Percentiles rank a stretch among this genome's conserved stretches.
These are phyloP conservation scores for Pteromalus puparum DNA, from an alignment of 1,140 invertebrate species.

Conservation along the genomic window DNA sequence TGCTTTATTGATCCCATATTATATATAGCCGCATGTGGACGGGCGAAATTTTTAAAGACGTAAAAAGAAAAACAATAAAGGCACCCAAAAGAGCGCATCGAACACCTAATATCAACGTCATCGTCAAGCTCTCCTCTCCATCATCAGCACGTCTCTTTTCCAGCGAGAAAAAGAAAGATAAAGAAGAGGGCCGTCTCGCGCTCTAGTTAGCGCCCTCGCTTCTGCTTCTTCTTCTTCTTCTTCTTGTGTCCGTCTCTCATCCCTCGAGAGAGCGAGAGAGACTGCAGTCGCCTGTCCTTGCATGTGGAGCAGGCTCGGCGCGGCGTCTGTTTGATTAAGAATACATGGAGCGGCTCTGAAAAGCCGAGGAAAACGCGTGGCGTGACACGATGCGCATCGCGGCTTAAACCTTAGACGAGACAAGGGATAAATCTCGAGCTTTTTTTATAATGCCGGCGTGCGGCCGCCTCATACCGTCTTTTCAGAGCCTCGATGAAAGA, in stretches of 20 bases:
- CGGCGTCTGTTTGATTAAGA: conserved; percentile 37
- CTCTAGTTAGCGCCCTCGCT: conserved; percentile 10
- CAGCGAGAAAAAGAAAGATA: background rate
- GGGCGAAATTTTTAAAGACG: too few relatives aligned
- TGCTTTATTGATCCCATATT: too few relatives aligned
- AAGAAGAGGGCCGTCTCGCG: background rate
- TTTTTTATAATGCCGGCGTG: background rate
- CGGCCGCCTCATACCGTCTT: background rate
- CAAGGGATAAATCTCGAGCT: conserved; percentile 14
- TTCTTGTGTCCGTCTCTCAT: background rate
- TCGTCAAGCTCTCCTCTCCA: background rate
- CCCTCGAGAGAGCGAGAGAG: conserved; percentile 28
- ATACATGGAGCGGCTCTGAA: conserved; percentile 25
- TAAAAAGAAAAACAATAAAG: too few relatives aligned
- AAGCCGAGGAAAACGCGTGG: conserved; percentile 14
- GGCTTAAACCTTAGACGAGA: background rate
- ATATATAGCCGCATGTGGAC: too few relatives aligned
- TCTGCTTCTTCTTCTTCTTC: background rate
- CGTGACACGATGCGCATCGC: conserved; percentile 15
- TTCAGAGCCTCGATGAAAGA: background rate
- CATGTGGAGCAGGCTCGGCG: conserved; percentile 48
- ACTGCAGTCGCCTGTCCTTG: conserved; percentile 39
- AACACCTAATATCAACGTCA: background rate
- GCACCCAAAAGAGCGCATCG: conserved; percentile 44
- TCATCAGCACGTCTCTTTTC: background rate